Conservation (phyloP, 37 sponge, comb jelly and placozoan species). For the Diacarnus erythraeanus region DNA sequence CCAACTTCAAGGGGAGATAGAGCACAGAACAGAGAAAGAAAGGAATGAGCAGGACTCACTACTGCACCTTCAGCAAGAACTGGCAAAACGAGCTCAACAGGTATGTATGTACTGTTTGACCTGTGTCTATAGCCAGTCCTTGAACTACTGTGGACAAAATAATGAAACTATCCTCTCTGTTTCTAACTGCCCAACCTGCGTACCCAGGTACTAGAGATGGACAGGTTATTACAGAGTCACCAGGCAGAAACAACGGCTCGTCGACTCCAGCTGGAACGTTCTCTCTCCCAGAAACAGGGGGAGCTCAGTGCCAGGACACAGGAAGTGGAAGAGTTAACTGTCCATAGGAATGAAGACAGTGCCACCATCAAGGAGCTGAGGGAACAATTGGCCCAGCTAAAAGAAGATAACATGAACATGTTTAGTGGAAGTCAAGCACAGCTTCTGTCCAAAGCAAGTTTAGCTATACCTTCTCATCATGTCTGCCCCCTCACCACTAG, state of each 20-base stretch:
- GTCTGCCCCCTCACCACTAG: not conserved
- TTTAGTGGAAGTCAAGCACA: slow-evolving; percentile 5
- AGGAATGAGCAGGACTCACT: slow-evolving; percentile 27
- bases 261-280: slow-evolving; percentile 63
- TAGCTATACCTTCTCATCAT: not conserved
- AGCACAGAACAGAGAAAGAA: slow-evolving; percentile 34
- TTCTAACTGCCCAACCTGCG: not conserved
- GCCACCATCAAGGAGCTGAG: not conserved
- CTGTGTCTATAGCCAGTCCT: not conserved
- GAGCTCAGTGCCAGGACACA: slow-evolving; percentile 57
- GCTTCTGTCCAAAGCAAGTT: slow-evolving; percentile 26
- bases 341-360: not conserved
- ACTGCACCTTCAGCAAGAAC: slow-evolving; percentile 51
- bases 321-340: slow-evolving; percentile 56
- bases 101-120: slow-evolving; percentile 4
- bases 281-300: slow-evolving; percentile 57
- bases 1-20: slow-evolving; percentile 23
- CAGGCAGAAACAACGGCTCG: slow-evolving; percentile 74
- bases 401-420: not conserved
- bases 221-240: slow-evolving; percentile 56
- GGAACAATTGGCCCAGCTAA: not conserved
- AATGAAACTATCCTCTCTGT: too few species aligned
- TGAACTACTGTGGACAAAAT: not conserved
- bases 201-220: slow-evolving; percentile 68
- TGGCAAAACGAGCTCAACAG: slow-evolving; percentile 62